phyloP scores from a whole-genome alignment of 2,113 vertebrate species.

The Eudorcas thomsonii region DNA sequence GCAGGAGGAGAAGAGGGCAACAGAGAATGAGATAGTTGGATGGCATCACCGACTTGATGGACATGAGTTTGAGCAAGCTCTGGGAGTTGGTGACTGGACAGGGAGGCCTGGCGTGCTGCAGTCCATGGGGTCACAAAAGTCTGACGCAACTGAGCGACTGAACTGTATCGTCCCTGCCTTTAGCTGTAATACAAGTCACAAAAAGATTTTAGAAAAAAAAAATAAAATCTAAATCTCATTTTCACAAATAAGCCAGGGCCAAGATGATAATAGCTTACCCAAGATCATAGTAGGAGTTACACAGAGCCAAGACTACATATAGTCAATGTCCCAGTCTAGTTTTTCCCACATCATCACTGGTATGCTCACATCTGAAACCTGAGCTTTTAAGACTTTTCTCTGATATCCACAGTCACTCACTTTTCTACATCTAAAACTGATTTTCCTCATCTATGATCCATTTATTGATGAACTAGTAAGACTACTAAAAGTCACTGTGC shows the following conservation, averaged over 20 bases:
- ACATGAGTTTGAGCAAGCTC: background rate
- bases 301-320: background rate
- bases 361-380: background rate
- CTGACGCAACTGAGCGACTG: fast-evolving
- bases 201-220: background rate
- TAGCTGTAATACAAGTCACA: background rate
- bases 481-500: background rate
- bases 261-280: background rate
- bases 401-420: background rate
- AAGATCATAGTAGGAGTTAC: too few relatives aligned
- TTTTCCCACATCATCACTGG: background rate
- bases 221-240: background rate
- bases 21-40: background rate
- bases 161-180: background rate
- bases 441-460: background rate
- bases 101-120: background rate
- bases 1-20: background rate
- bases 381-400: background rate
- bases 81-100: background rate
- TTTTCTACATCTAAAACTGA: background rate
- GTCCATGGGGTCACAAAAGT: background rate
- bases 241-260: background rate
- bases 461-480: background rate
- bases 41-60: background rate
- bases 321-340: background rate